A percentile compares a stretch with the other conserved stretches of the same genome.
These are phyloP conservation scores for Procavia capensis DNA, from an alignment of 2,113 vertebrate species.

Conservation along the genomic window DNA sequence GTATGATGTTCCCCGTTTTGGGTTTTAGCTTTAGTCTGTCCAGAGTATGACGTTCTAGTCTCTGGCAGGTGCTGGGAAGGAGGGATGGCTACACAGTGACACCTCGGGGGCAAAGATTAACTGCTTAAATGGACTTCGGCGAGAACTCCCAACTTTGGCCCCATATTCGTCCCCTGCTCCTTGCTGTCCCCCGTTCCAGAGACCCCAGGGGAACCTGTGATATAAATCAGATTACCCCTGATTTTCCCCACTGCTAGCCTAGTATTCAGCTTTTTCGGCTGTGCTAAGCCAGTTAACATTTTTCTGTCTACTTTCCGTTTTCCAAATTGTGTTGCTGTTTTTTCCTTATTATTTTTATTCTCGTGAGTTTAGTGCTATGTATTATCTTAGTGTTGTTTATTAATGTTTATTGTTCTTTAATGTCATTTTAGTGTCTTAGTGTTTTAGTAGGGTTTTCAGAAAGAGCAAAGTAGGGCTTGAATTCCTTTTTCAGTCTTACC, in stretches of 20 bases:
- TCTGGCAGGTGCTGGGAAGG: rapidly evolving
- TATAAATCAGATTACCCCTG: neutral
- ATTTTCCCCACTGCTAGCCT: neutral
- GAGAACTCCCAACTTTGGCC: neutral
- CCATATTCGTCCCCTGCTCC: neutral
- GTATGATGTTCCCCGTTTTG: no score
- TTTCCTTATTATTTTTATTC: neutral
- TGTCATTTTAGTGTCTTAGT: neutral
- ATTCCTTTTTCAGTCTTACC: neutral
- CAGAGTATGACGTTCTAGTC: neutral
- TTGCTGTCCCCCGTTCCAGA: neutral
- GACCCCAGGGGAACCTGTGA: neutral
- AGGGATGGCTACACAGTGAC: neutral
- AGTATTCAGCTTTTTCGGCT: neutral
- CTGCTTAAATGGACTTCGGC: neutral
- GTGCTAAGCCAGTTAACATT: neutral
- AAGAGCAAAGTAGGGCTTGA: neutral
- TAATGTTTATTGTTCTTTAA: neutral
- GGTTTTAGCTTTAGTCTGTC: neutral
- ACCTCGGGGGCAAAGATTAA: neutral
- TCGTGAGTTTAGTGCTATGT: neutral
- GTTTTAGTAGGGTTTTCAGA: neutral
- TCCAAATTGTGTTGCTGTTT: neutral
- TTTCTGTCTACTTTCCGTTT: neutral
- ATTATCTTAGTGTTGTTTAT: neutral